Evolutionary conservation across 2,888 invertebrate species (phyloP).

Genomic region (Anoplius nigerrimus): DNA sequence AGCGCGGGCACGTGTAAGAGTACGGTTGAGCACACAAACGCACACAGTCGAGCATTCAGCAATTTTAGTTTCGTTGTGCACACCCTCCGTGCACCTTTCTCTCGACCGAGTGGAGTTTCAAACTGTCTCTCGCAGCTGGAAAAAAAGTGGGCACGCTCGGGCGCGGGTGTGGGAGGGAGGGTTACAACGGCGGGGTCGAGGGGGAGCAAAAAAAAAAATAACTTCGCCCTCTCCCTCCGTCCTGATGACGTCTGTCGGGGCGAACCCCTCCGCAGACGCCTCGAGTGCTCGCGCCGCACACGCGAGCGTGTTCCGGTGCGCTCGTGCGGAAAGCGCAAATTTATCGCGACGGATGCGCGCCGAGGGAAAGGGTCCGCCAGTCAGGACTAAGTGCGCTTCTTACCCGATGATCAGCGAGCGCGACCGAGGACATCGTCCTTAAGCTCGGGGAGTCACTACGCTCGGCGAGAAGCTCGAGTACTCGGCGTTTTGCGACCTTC

Average conservation of each 20-base stretch:
- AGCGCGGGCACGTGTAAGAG: no score
- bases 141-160: conserved; percentile 29
- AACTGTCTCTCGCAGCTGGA: conserved; percentile 49
- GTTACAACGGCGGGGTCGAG: conserved; percentile 10
- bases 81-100: conserved; percentile 26
- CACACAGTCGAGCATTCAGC: neutral
- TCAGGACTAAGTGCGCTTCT: no score
- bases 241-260: neutral
- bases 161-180: conserved; percentile 10
- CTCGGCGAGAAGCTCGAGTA: no score
- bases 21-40: neutral
- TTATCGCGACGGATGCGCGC: neutral
- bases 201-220: neutral
- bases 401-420: neutral
- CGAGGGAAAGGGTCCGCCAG: no score
- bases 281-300: neutral
- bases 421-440: neutral
- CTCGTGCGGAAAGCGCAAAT: conserved; percentile 5
- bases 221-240: neutral
- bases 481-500: no score
- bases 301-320: neutral
- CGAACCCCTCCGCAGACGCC: neutral
- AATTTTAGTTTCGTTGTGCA: conserved; percentile 9
- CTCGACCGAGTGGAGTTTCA: conserved; percentile 42
- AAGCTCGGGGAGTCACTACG: neutral